phyloP scores from a whole-genome alignment of 1,140 invertebrate species.

The Eupristina koningsbergeri region DNA sequence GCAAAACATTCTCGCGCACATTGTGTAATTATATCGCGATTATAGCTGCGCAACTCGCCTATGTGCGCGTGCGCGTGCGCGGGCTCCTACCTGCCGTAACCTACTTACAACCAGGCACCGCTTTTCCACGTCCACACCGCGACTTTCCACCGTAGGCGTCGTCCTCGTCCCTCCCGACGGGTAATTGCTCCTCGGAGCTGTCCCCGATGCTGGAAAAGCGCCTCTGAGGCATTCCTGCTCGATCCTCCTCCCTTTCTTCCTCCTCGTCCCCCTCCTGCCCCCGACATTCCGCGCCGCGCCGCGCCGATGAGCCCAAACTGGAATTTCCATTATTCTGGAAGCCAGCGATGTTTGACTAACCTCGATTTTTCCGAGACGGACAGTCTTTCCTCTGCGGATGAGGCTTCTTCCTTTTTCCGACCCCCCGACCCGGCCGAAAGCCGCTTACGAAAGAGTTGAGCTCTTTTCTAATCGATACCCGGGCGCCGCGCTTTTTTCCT shows the following conservation, averaged over 20 bases:
- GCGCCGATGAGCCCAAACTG: not conserved
- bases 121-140: not conserved
- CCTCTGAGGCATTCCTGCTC: not conserved
- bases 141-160: not conserved
- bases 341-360: no score
- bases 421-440: no score
- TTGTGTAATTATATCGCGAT: conserved; percentile 7
- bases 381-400: conserved; percentile 16
- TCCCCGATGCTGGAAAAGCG: no score
- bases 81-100: conserved; percentile 53
- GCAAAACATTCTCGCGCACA: conserved; percentile 11
- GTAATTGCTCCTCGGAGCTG: not conserved
- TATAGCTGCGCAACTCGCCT: conserved; percentile 31
- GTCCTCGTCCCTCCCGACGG: no score
- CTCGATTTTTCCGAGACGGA: not conserved
- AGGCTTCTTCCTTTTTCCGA: not conserved
- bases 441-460: no score
- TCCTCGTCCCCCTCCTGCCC: no score
- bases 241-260: no score
- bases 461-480: no score
- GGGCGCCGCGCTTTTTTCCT: no score
- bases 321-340: not conserved
- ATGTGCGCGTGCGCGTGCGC: not conserved
- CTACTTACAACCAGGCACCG: conserved; percentile 52
- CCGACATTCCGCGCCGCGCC: no score